Base-by-base conservation (phyloP, 2,113 vertebrate genomes). In the Lepisosteus oculatus region DNA sequence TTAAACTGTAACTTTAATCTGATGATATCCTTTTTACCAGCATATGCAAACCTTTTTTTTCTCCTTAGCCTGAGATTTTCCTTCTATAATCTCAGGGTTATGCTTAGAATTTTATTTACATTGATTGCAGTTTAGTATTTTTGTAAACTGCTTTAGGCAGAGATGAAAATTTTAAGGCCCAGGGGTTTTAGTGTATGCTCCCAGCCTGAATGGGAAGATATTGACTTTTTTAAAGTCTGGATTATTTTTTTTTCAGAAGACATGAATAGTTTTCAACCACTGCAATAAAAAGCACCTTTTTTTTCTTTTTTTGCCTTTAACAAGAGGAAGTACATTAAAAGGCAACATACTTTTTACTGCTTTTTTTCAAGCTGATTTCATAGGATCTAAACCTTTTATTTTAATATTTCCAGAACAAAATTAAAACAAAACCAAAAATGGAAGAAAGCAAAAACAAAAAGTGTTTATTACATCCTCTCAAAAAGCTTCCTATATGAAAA, bases 101-200 rank as follows among this genome's bases (percentile, higher is more conserved):
- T 85, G 70, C 84, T 90, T 91, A 85, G 81, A 88, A 88, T 91
- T 85, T 87, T 90, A 92, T 93, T 89, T 90, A 90, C 85, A 89
- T 84, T 84, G 89, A 90, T 90, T 90, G 87, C 90, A 90, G 92
- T 86, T 91, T 85, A 90, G 86, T 85, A 85, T 87, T 86, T 92
- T 85, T 75, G 90, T 89, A 90, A 94, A 94, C 91, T 93, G 90
- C 92, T 91, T 89, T 89, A 88, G 89, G 90, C 91, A 90, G 93
- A 95, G 89, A 89, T 89, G 88, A 91, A 89, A 85, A 90, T 75
- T 87, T 93, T 93, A 94, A 94, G 92, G 92, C 93, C 88, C 90
- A 88, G 85, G 90, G 93, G 84, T 93, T 93, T 77, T 91, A 91
- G 84, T 90, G 85, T 94, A 90, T 91, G 91, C 91, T 93, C 87